Evolutionary conservation across 2,888 invertebrate species (phyloP).

Genomic region (Bimastos eiseni): DNA sequence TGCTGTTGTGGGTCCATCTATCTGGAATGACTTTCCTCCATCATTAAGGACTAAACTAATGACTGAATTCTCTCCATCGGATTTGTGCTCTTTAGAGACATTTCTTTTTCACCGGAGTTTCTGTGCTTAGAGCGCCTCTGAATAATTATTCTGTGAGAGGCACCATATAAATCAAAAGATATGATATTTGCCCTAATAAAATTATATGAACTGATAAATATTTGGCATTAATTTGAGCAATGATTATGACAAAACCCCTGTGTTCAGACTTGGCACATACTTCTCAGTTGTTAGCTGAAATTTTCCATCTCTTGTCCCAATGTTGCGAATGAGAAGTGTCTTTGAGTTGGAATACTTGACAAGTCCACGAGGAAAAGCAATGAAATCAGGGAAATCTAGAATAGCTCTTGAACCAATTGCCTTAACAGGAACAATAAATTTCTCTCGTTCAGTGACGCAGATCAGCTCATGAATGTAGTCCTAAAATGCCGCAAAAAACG

Average conservation of each 20-base stretch:
- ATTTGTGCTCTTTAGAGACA: no score
- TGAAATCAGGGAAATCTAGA: conserved; percentile 69
- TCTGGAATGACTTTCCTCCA: no score
- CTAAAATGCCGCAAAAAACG: conserved; percentile 44
- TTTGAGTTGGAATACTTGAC: conserved; percentile 66
- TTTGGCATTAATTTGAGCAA: background rate
- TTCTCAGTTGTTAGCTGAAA: conserved; percentile 64
- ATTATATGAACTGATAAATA: background rate
- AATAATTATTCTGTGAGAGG: no score
- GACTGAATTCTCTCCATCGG: no score
- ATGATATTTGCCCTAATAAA: background rate
- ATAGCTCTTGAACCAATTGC: conserved; percentile 68
- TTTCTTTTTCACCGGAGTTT: no score
- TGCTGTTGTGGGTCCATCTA: no score
- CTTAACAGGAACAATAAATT: conserved; percentile 62
- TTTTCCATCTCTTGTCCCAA: conserved; percentile 65
- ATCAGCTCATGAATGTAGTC: conserved; percentile 62
- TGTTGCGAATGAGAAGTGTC: conserved; percentile 67
- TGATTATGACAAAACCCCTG: background rate
- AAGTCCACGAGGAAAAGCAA: conserved; percentile 66
- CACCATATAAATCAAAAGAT: background rate
- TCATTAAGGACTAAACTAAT: no score
- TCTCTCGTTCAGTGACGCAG: conserved; percentile 62
- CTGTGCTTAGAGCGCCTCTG: no score
- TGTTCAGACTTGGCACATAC: conserved; percentile 53